Base-by-base conservation (phyloP, 2,888 invertebrate species). In the Tillus elongatus region DNA sequence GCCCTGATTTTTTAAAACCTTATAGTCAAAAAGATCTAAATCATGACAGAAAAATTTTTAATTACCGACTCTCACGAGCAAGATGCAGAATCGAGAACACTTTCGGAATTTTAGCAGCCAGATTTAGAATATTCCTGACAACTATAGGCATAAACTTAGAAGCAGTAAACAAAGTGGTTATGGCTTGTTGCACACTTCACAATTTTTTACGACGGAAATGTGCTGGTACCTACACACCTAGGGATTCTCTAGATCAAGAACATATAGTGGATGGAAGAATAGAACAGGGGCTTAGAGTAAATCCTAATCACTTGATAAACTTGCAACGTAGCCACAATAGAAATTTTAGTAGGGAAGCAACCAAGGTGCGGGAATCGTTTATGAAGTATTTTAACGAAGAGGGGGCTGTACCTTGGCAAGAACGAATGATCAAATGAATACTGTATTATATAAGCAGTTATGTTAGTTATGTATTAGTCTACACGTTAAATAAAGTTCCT, bases 1-100 rank as follows among this genome's bases (percentile, higher is more conserved):
- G 42, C 2, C 9, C 39, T 2, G 41, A 41, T 31, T 39, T 39
- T 12, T 28, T 43, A 27, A 43, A 43, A 30, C 43, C 43, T 11
- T 41, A 31, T 32, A 33, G 28, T 15, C 41, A 41, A 15, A 30
- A 15, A 28, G 34, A 41, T 3, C 13, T 40, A 2, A 19, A 13
- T 14, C 30, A 35, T 13, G 37, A 40, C 8, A 39, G 15, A 34
- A 29, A 34, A 24, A 34, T 39, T 19, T 43, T 31, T 31, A 42
- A 40, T 27, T 41, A 37, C 15, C 37, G 43, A 1, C 15, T 40
- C n/a, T 38, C 36, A 6, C 6, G 40, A 32, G 36, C 27, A 26
- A 36, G 40, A 19, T 2, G 35, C 8, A 33, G 13, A 16, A 30
- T 43, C 26, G 43, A 43, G 34, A 43, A 43, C 33, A 16, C 29